Conservation (phyloP, 2,888 invertebrate genomes). For the Onthophagus sagittarius region DNA sequence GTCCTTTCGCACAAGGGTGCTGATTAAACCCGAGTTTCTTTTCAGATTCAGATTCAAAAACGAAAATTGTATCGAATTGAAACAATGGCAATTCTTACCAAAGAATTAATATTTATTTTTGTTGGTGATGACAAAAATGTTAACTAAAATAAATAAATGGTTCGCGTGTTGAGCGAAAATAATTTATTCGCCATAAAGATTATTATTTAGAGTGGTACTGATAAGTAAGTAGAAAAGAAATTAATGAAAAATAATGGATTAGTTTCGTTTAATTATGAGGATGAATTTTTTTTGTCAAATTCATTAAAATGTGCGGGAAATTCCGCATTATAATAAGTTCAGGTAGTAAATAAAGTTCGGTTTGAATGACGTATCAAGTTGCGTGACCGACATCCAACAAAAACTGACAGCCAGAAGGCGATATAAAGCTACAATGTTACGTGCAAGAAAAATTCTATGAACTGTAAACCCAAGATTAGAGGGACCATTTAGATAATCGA, state of each 20-base stretch:
- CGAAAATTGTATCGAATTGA: not conserved
- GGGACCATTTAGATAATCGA: not conserved
- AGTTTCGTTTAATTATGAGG: too few relatives aligned
- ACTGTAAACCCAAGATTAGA: not conserved
- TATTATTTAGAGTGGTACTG: too few relatives aligned
- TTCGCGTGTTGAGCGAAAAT: too few relatives aligned
- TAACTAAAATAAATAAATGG: too few relatives aligned
- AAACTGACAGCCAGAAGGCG: not conserved
- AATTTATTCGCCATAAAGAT: too few relatives aligned
- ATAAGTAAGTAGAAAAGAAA: too few relatives aligned
- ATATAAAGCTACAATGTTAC: not conserved
- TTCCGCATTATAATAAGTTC: not conserved
- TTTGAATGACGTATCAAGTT: not conserved
- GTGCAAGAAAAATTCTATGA: not conserved
- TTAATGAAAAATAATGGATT: too few relatives aligned
- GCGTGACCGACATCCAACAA: not conserved
- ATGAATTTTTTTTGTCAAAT: too few relatives aligned
- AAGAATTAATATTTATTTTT: not conserved
- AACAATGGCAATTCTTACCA: not conserved
- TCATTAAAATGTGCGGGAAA: not conserved
- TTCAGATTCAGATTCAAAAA: not conserved
- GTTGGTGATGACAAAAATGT: too few relatives aligned
- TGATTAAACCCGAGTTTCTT: not conserved
- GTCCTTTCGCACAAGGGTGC: not conserved
- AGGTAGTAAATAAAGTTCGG: not conserved